Conservation (phyloP, 1,140 invertebrate genomes). For the Tetranychus cinnabarinus region DNA sequence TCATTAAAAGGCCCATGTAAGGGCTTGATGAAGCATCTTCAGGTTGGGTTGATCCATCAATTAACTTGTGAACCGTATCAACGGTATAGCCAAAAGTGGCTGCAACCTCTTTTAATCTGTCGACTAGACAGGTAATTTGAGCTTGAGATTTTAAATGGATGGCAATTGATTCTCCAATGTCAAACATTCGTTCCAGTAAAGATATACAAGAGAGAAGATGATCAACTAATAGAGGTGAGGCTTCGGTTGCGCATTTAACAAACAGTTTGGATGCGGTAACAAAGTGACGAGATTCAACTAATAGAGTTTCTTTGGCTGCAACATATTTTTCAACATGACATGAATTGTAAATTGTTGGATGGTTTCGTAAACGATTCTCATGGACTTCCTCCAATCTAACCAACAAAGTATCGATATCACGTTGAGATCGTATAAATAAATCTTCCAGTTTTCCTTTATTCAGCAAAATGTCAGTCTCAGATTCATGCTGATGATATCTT, state of each 20-base stretch:
- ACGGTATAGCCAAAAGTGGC: slow-evolving; percentile 38
- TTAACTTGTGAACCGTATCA: slow-evolving; percentile 17
- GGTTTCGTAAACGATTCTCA: not conserved
- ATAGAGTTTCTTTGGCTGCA: slow-evolving; percentile 43
- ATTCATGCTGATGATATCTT: too few species aligned
- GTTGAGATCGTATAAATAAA: slow-evolving; percentile 7
- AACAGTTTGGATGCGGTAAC: slow-evolving; percentile 57
- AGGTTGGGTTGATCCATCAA: slow-evolving; percentile 19
- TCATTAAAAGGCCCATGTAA: slow-evolving; percentile 28
- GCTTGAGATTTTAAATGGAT: slow-evolving; percentile 43
- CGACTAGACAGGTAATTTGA: slow-evolving; percentile 48
- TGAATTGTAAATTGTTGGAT: slow-evolving; percentile 19
- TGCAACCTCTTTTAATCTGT: slow-evolving; percentile 50
- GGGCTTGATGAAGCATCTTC: slow-evolving; percentile 18
- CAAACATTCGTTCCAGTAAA: slow-evolving; percentile 31
- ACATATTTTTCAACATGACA: not conserved
- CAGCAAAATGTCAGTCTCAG: too few species aligned
- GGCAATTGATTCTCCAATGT: slow-evolving; percentile 41
- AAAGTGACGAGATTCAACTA: slow-evolving; percentile 46
- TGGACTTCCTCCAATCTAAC: slow-evolving; percentile 7
- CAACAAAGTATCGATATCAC: slow-evolving; percentile 6
- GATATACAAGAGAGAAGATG: slow-evolving; percentile 42
- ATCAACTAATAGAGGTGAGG: slow-evolving; percentile 28
- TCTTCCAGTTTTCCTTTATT: slow-evolving; percentile 2
- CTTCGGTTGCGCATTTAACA: slow-evolving; percentile 47